phyloP scores from a whole-genome alignment of 2,797 vertebrate species.

The Anguilla megastoma region DNA sequence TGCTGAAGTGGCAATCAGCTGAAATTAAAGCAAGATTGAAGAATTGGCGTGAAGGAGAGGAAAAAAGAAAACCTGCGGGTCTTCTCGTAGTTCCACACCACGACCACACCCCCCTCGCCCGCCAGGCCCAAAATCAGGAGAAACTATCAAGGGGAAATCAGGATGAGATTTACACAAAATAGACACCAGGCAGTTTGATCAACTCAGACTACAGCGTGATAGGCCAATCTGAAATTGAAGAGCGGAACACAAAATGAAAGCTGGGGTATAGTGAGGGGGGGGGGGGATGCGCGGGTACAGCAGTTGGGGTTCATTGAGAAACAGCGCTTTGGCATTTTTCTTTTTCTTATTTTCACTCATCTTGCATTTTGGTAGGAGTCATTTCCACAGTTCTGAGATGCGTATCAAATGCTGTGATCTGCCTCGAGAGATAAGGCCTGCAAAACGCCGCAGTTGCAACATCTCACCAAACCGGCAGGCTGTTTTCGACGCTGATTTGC shows the following conservation, averaged over 20 bases:
- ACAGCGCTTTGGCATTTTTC: neutral
- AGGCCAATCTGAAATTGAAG: slow-evolving; percentile 1
- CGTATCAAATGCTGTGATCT: slow-evolving; percentile 29
- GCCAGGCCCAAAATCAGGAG: neutral
- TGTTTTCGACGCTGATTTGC: slow-evolving; percentile 20
- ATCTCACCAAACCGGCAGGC: slow-evolving; percentile 27
- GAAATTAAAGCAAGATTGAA: slow-evolving; percentile 20
- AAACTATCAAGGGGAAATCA: neutral
- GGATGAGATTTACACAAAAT: neutral
- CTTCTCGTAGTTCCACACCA: neutral
- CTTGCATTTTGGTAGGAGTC: slow-evolving; percentile 20
- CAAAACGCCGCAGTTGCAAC: slow-evolving; percentile 27
- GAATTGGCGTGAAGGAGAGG: slow-evolving; percentile 4
- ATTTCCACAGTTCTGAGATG: slow-evolving; percentile 30
- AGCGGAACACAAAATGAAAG: neutral
- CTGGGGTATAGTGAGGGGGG: neutral
- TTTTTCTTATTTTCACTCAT: slow-evolving; percentile 16
- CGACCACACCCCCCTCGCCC: neutral
- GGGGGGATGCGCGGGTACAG: neutral
- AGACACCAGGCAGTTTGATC: slow-evolving; percentile 7
- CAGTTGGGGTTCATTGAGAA: slow-evolving; percentile 15
- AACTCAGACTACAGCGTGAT: neutral
- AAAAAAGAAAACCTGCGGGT: neutral
- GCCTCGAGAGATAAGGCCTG: slow-evolving; percentile 17
- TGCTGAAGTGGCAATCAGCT: slow-evolving; percentile 17